These are phyloP conservation scores for Drosophila varians DNA, from an alignment of 1,140 invertebrate genomes.

Conservation along the genomic window DNA sequence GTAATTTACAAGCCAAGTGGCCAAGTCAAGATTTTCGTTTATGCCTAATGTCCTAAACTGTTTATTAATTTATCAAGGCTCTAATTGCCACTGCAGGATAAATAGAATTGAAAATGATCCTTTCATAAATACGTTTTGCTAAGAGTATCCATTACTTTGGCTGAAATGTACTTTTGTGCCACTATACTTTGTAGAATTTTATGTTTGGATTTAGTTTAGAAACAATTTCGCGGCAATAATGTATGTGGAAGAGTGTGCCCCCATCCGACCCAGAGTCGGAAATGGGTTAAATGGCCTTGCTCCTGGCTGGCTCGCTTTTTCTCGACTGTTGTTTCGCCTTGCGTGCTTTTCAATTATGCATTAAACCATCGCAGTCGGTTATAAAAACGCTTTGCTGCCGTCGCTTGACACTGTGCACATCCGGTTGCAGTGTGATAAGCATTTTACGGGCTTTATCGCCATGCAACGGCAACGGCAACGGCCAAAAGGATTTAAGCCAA, in stretches of 20 bases:
- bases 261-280: conserved; percentile 10
- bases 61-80: not conserved
- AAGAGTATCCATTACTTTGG: too few species aligned
- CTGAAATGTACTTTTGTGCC: not conserved
- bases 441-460: conserved; percentile 75
- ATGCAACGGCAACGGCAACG: conserved; percentile 33
- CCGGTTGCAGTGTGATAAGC: conserved; percentile 74
- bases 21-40: not conserved
- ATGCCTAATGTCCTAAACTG: not conserved
- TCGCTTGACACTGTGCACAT: conserved; percentile 77
- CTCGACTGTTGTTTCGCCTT: conserved; percentile 64
- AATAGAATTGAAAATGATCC: not conserved
- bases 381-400: conserved; percentile 64
- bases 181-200: conserved; percentile 1
- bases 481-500: not conserved
- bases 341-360: conserved; percentile 81
- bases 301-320: conserved; percentile 41
- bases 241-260: not conserved
- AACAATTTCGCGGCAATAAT: not conserved
- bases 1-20: conserved; percentile 38
- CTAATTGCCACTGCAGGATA: not conserved
- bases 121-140: too few species aligned
- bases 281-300: conserved; percentile 42
- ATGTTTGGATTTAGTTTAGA: not conserved
- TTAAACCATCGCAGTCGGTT: conserved; percentile 63